Evolutionary conservation across 2,113 vertebrate genomes (phyloP).

Genomic region (Perca fluviatilis): DNA sequence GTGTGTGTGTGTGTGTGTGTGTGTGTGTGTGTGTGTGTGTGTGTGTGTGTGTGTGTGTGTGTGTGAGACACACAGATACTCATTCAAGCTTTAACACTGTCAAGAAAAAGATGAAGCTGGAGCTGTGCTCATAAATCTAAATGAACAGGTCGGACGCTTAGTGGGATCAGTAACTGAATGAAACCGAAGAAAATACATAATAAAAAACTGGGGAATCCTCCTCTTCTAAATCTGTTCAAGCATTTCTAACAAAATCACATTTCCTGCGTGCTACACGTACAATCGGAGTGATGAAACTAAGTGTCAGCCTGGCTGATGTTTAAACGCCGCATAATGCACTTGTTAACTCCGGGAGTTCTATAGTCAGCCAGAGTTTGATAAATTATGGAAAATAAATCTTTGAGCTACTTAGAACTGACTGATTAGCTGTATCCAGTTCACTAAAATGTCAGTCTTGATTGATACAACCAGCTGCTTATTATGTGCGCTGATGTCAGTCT

Average conservation of each 20-base stretch:
- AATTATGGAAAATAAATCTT: constrained; percentile 69
- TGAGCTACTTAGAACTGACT: constrained; percentile 66
- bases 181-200: constrained; percentile 12
- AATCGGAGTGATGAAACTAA: constrained; percentile 23
- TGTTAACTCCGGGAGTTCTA: constrained; percentile 55
- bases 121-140: constrained; percentile 34
- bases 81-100: constrained; percentile 29
- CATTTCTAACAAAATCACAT: neutral
- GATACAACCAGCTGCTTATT: constrained; percentile 76
- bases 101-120: constrained; percentile 27
- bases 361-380: constrained; percentile 53
- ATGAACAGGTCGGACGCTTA: constrained; percentile 10
- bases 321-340: constrained; percentile 51
- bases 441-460: constrained; percentile 72
- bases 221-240: neutral
- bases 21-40: neutral
- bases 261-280: neutral
- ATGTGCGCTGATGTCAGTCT: constrained; percentile 74
- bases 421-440: constrained; percentile 75
- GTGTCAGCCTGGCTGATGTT: constrained; percentile 33
- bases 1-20: neutral
- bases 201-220: neutral
- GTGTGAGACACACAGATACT: neutral
- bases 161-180: neutral
- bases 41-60: neutral